Evolutionary conservation across 1,140 invertebrate genomes (phyloP).

Genomic region (Acromyrmex heyeri): DNA sequence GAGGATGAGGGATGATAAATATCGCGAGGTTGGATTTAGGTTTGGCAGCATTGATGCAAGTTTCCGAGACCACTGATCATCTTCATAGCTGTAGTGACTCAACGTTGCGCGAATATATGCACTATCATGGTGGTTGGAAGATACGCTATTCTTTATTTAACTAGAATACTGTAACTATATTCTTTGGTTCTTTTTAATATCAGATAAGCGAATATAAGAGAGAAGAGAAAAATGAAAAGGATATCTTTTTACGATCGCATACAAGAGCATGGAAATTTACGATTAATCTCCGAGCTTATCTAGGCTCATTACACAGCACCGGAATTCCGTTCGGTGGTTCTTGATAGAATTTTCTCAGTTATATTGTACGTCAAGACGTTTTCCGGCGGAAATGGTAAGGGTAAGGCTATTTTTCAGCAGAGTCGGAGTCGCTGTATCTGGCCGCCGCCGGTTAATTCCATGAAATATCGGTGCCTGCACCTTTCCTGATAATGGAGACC

Average conservation of each 20-base stretch:
- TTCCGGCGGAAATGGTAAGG: constrained; percentile 44
- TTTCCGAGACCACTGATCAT: constrained; percentile 8
- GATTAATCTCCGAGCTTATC: constrained; percentile 48
- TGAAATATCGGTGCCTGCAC: constrained; percentile 57
- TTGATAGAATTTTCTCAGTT: constrained; percentile 43
- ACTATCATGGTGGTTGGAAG: not conserved
- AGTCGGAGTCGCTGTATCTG: constrained; percentile 38
- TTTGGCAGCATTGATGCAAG: constrained; percentile 1
- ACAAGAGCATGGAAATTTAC: not conserved
- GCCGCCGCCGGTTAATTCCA: constrained; percentile 48
- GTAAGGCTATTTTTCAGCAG: constrained; percentile 42
- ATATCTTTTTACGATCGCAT: not conserved
- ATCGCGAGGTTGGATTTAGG: constrained; percentile 8
- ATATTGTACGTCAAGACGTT: constrained; percentile 8
- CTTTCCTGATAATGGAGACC: constrained; percentile 62
- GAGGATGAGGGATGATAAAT: constrained; percentile 44
- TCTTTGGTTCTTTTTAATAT: not conserved
- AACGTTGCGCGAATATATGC: not conserved
- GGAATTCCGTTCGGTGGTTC: constrained; percentile 37
- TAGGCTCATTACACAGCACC: constrained; percentile 30
- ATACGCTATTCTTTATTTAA: not conserved
- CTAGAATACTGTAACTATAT: not conserved
- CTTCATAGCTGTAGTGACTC: not conserved
- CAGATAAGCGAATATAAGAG: not conserved
- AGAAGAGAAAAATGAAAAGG: not conserved